Conservation (phyloP, 2,888 invertebrate species). For the Erynnis tages region DNA sequence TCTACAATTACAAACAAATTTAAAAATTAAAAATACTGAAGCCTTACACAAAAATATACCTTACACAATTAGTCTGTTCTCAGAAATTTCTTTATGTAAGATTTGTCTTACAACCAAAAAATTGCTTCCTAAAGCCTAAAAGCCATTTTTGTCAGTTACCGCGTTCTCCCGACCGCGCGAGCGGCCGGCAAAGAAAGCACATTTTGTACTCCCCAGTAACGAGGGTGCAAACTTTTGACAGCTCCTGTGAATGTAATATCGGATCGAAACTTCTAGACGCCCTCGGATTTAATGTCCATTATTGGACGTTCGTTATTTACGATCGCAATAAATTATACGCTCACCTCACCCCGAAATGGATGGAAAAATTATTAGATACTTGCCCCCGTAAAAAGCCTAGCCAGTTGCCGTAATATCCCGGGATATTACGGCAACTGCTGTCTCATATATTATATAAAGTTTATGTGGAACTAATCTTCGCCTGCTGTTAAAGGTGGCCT, state of each 20-base stretch:
- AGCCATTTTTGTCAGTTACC: background rate
- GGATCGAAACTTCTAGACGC: slow-evolving; percentile 32
- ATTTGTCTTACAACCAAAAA: too few relatives aligned
- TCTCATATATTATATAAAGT: slow-evolving; percentile 28
- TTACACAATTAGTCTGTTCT: too few relatives aligned
- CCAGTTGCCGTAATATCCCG: too few relatives aligned
- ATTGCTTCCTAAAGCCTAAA: too few relatives aligned
- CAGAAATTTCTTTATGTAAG: too few relatives aligned
- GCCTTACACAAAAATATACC: too few relatives aligned
- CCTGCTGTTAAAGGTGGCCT: slow-evolving; percentile 11
- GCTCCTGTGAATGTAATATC: slow-evolving; percentile 38
- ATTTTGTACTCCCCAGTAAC: slow-evolving; percentile 27
- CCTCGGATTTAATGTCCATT: slow-evolving; percentile 39
- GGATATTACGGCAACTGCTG: slow-evolving; percentile 30
- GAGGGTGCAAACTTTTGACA: slow-evolving; percentile 41
- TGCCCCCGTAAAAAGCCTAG: slow-evolving; percentile 31
- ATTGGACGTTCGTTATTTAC: slow-evolving; percentile 43
- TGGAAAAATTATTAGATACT: slow-evolving; percentile 33
- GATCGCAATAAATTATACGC: slow-evolving; percentile 39
- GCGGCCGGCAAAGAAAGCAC: background rate
- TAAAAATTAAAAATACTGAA: too few relatives aligned
- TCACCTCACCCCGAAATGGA: slow-evolving; percentile 34
- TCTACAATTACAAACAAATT: too few relatives aligned
- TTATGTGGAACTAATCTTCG: slow-evolving; percentile 23
- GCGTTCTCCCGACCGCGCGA: background rate